phyloP scores from a whole-genome alignment of 2,113 vertebrate genomes.

The Pleuronectes platessa region DNA sequence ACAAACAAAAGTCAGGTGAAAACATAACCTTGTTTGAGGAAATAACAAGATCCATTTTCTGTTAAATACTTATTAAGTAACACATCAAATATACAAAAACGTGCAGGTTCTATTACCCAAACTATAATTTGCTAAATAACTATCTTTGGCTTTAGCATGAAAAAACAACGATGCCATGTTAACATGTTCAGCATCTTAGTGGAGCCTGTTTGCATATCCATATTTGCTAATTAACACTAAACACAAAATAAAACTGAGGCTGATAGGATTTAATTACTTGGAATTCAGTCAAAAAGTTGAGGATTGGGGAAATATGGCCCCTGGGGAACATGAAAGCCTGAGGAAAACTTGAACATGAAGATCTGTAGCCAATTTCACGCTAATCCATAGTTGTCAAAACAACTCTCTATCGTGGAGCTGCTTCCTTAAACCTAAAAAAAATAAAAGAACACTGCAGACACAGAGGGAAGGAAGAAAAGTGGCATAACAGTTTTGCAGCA shows the following conservation, averaged over 20 bases:
- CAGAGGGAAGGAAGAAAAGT: background rate
- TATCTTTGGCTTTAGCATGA: too few relatives aligned
- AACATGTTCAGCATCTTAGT: background rate
- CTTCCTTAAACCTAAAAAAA: background rate
- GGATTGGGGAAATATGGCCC: too few relatives aligned
- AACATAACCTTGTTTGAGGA: too few relatives aligned
- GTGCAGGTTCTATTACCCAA: too few relatives aligned
- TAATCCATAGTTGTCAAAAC: background rate
- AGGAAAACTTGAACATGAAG: too few relatives aligned
- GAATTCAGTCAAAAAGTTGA: too few relatives aligned
- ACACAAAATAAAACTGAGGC: background rate
- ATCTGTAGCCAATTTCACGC: background rate
- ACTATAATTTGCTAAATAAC: too few relatives aligned
- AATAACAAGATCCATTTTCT: too few relatives aligned
- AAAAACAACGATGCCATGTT: background rate
- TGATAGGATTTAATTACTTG: background rate
- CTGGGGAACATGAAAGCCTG: too few relatives aligned
- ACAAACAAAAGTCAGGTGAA: too few relatives aligned
- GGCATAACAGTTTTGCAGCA: background rate
- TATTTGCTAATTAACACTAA: background rate
- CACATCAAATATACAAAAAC: too few relatives aligned
- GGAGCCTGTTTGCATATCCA: background rate
- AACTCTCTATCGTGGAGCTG: background rate
- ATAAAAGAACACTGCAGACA: background rate
- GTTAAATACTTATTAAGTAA: too few relatives aligned